Percentiles rank a stretch among this genome's conserved stretches.
These are phyloP conservation scores for Callipepla squamata DNA, from an alignment of 2,113 vertebrate genomes.

Conservation along the genomic window DNA sequence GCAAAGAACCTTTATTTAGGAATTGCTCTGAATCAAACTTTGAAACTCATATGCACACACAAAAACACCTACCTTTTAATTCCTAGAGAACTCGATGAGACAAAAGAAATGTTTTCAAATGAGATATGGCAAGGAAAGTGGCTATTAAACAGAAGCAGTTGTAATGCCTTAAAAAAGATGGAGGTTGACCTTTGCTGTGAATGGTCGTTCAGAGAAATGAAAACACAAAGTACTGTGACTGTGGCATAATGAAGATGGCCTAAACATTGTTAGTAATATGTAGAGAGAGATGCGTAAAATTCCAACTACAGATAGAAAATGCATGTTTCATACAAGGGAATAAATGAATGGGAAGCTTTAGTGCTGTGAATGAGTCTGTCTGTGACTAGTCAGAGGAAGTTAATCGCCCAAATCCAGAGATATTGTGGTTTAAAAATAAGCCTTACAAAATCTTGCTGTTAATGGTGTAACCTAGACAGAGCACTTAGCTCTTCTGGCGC, in stretches of 20 bases:
- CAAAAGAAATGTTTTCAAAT: not conserved
- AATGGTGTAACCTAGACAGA: constrained; percentile 1
- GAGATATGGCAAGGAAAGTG: not conserved
- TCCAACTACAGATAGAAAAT: not conserved
- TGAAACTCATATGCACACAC: not conserved
- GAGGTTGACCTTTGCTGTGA: not conserved
- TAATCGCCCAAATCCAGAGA: not conserved
- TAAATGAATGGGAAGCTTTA: not conserved
- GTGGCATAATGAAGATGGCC: not conserved
- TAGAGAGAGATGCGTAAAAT: not conserved
- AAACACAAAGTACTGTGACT: not conserved
- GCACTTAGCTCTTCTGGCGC: constrained; percentile 25
- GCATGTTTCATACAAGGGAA: not conserved
- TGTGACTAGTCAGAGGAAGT: not conserved
- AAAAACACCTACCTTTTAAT: not conserved
- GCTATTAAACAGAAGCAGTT: not conserved
- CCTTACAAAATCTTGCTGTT: constrained; percentile 9
- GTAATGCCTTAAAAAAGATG: not conserved
- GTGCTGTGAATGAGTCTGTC: not conserved
- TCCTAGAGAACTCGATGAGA: not conserved
- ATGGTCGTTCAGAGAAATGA: not conserved
- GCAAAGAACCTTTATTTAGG: not conserved
- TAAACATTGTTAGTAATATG: not conserved
- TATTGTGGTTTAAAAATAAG: not conserved
- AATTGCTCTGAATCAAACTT: not conserved